A percentile compares a stretch with the other conserved stretches of the same genome.
Evolutionary conservation across 37 sponge, comb jelly and placozoan species (phyloP).

Genomic region (Mnemiopsis leidyi): DNA sequence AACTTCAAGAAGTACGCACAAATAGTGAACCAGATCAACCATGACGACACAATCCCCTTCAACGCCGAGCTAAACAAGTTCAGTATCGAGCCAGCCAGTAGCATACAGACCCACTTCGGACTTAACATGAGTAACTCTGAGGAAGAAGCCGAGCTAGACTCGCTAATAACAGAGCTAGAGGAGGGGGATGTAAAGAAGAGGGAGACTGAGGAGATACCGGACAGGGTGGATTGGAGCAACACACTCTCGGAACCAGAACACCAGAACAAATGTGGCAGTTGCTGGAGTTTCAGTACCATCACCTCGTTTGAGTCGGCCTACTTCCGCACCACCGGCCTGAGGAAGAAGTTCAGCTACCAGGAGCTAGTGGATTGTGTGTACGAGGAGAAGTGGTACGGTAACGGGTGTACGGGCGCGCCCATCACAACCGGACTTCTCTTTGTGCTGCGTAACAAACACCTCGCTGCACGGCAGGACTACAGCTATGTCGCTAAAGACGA

Average conservation of each 20-base stretch:
- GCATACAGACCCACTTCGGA: neutral
- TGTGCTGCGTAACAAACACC: neutral
- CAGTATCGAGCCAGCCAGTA: neutral
- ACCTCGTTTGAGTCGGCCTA: neutral
- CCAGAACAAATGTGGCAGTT: neutral
- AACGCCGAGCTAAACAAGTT: conserved; percentile 6
- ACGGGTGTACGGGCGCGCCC: neutral
- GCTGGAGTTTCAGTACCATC: neutral
- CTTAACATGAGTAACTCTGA: neutral
- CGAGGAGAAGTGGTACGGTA: neutral
- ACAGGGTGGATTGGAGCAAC: neutral
- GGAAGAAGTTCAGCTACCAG: neutral
- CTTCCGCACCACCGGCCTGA: neutral
- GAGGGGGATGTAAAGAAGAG: neutral
- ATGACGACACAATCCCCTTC: neutral
- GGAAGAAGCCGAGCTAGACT: neutral
- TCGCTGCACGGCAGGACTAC: neutral
- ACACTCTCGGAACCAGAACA: neutral
- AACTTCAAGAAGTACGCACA: conserved; percentile 6
- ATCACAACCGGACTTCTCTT: neutral
- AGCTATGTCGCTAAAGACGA: neutral
- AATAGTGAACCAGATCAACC: conserved; percentile 13
- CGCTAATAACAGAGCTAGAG: neutral
- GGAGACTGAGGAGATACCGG: neutral
- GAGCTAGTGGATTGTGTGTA: neutral